Base-by-base conservation (phyloP, 2,113 vertebrate species). In the Menura novaehollandiae region DNA sequence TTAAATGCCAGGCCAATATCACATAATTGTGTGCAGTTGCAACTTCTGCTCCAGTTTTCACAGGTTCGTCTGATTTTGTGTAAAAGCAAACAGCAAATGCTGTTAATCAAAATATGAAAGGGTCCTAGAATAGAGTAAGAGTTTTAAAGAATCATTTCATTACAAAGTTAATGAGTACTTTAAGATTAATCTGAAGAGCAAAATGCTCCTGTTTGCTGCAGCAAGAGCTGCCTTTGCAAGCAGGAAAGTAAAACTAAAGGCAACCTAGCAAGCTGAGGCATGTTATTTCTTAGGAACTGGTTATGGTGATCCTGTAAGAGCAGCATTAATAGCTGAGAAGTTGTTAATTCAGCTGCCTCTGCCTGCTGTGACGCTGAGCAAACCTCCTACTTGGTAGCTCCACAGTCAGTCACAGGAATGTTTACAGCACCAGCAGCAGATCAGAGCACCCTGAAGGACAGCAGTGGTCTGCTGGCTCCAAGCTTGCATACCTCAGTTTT, bases 201-300 rank as follows among this genome's bases (percentile, higher is more conserved):
- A 46, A 47, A 59, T 10, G 35, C 16, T 93, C 21, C 58, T 7
- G 0, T 73, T 82, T 63, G 18, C 46, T 80, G 71, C 78, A 88
- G 47, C 20, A n/a, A 62, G 53, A 66, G 24, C n/a, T 3, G 18
- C 62, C 30, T 72, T 79, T 59, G 60, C 84, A 82, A 74, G 73
- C 46, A 74, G 37, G 39, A 59, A 62, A 81, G 24, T 18, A 80
- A 88, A 95, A 91, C 27, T 24, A 55, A 71, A 91, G 77, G 66
- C 64, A 96, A 28, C 5, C 13, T 41, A 89, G 76, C 72, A 2
- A 93, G 96, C 82, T 84, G 51, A 71, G 90, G 66, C 91, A 90
- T 91, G 88, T 77, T 74, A 32, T 49, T 85, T 71, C 76, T 76
- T 59, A 47, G 2, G 6, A 66, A 43, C 43, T 63, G 47, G 51